phyloP scores from a whole-genome alignment of 2,797 vertebrate species.

The Trachurus trachurus region DNA sequence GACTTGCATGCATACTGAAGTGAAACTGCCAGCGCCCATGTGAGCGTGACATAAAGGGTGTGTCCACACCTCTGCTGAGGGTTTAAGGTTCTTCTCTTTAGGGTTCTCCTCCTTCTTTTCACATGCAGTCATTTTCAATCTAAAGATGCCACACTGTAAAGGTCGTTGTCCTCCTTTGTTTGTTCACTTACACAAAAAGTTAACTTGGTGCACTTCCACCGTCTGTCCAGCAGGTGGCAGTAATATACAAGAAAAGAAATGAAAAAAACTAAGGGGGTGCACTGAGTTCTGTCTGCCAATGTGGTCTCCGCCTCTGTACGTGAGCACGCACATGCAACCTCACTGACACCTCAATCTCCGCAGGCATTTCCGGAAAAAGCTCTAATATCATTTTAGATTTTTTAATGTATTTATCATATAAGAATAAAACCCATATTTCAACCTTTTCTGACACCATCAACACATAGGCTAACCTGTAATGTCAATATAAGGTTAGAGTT shows the following conservation, averaged over 20 bases:
- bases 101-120: too few relatives aligned
- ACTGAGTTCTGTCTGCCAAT: background rate
- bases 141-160: too few relatives aligned
- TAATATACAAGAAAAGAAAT: background rate
- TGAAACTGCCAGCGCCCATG: conserved; percentile 43
- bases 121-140: too few relatives aligned
- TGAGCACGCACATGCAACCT: conserved; percentile 18
- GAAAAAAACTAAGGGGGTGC: background rate
- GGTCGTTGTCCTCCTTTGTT: background rate
- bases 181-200: too few relatives aligned
- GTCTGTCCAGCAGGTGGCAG: conserved; percentile 49
- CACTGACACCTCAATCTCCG: conserved; percentile 7
- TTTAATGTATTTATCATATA: background rate
- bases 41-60: conserved; percentile 31
- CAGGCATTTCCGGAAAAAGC: background rate
- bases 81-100: too few relatives aligned
- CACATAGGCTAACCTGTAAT: background rate
- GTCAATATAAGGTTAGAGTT: background rate
- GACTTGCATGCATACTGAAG: conserved; percentile 40
- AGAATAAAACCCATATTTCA: background rate
- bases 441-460: background rate
- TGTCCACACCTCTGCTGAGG: conserved; percentile 34
- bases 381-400: background rate
- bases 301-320: conserved; percentile 2
- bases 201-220: conserved; percentile 33